phyloP scores from a whole-genome alignment of 2,797 vertebrate species.

The Cyclura pinguis region DNA sequence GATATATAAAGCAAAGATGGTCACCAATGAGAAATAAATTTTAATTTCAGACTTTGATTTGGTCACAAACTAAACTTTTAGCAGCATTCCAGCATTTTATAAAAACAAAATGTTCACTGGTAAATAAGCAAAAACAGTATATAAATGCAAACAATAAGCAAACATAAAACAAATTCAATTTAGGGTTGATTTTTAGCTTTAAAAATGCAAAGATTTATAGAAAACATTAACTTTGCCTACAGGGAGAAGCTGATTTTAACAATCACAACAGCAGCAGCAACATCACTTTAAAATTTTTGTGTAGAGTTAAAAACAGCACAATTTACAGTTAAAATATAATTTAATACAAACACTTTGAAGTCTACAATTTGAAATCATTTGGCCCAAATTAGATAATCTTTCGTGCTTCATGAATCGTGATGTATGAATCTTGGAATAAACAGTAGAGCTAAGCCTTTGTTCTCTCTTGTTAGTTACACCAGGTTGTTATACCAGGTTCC shows the following conservation, averaged over 20 bases:
- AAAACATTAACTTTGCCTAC: conserved; percentile 32
- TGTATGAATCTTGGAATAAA: background rate
- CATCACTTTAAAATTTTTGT: too few relatives aligned
- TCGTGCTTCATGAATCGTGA: too few relatives aligned
- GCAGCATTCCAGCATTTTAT: background rate
- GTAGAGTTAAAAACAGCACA: background rate
- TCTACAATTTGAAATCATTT: background rate
- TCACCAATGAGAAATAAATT: background rate
- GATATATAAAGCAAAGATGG: background rate
- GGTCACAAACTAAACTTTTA: background rate
- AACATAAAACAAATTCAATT: background rate
- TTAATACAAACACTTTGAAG: background rate
- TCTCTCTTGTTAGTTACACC: background rate
- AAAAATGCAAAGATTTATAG: conserved; percentile 52
- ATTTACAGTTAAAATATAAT: background rate
- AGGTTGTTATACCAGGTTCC: background rate
- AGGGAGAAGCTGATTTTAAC: background rate
- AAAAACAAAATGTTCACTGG: background rate
- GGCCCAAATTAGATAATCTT: background rate
- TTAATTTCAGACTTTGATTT: background rate
- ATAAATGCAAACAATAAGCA: too few relatives aligned
- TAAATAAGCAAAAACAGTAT: conserved; percentile 28
- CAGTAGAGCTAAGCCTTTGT: background rate
- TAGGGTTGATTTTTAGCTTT: conserved; percentile 46
- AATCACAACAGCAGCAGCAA: background rate